Conservation (phyloP, 53 echinoderm and acorn worm species). For the Paracentrotus lividus region DNA sequence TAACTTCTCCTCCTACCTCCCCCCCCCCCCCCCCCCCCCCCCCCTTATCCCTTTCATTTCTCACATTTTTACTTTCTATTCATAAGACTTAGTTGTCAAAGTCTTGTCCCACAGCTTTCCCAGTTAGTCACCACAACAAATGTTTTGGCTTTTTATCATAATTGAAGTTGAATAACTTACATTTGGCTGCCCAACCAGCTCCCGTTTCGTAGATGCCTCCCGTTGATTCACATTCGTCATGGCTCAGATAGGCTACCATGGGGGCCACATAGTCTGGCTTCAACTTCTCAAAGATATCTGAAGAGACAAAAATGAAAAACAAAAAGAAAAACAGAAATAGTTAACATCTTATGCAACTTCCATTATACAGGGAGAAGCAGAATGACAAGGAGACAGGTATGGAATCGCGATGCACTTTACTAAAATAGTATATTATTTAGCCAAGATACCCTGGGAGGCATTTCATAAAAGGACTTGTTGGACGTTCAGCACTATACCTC, state of each 20-base stretch:
- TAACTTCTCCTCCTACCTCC: background rate
- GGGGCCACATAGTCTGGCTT: constrained; percentile 93
- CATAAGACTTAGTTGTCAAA: background rate
- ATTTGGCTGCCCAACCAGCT: constrained; percentile 91
- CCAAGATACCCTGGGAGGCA: too few relatives aligned
- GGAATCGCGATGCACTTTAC: too few relatives aligned
- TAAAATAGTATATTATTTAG: too few relatives aligned
- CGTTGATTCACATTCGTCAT: constrained; percentile 84
- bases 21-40: background rate
- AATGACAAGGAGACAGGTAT: too few relatives aligned
- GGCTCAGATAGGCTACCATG: constrained; percentile 92
- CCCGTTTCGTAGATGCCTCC: constrained; percentile 90
- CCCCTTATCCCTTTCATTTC: background rate
- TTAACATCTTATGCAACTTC: background rate
- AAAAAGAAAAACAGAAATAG: background rate
- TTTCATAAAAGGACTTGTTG: too few relatives aligned
- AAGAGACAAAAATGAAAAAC: background rate
- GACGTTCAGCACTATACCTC: too few relatives aligned
- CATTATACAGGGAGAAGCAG: background rate
- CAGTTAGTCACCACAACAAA: background rate
- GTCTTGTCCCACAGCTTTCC: too few relatives aligned
- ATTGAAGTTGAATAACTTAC: constrained; percentile 62
- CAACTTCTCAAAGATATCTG: constrained; percentile 79
- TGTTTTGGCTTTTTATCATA: background rate
- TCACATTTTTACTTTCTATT: too few relatives aligned